Base-by-base conservation (phyloP, 1,140 invertebrate genomes). In the Caerostris darwini region DNA sequence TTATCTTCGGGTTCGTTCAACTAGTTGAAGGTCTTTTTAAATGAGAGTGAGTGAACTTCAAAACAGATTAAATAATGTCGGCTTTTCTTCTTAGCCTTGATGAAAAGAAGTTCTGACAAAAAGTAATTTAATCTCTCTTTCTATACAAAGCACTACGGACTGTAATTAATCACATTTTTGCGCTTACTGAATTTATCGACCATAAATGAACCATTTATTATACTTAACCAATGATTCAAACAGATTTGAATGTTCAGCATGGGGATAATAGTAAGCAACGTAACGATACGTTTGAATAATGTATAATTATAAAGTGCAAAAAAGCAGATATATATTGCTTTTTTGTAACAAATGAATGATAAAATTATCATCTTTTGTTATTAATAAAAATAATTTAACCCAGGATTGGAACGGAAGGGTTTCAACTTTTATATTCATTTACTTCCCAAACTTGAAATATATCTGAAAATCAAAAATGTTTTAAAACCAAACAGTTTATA, bases 1-100 rank as follows among this genome's bases (percentile, higher is more conserved):
- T 77, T 77, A 77, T 77, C 34, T 12, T 12, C 3, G n/a, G 5
- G 71, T 77, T 77, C 71, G 53, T 53, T 50, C 34, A 77, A 77
- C 71, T 5, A 50, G 71, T 77, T 77, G 71, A 77, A 77, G 71
- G 71, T 77, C 71, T 77, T 77, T 77, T 12, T 50, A 77, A 34
- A 53, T 5, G 8, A 3, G 34, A 77, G 71, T 77, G 71, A 77
- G 34, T 77, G 71, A 77, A 77, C 71, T 50, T 77, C 34, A 77
- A 34, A 77, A 10, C 50, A 77, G 71, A 77, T 77, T 77, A 50
- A 77, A 50, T 77, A 77, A 50, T 77, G 71, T 50, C 34, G 12
- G 17, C 10, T 8, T 77, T 50, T 53, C 71, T 77, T 77, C 7
- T 14, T 67, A 14, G 61, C 61, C 61, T 67, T 67, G 61, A n/a